Evolutionary conservation across 2,888 invertebrate genomes (phyloP).

Genomic region (Drosophila kuntzei): DNA sequence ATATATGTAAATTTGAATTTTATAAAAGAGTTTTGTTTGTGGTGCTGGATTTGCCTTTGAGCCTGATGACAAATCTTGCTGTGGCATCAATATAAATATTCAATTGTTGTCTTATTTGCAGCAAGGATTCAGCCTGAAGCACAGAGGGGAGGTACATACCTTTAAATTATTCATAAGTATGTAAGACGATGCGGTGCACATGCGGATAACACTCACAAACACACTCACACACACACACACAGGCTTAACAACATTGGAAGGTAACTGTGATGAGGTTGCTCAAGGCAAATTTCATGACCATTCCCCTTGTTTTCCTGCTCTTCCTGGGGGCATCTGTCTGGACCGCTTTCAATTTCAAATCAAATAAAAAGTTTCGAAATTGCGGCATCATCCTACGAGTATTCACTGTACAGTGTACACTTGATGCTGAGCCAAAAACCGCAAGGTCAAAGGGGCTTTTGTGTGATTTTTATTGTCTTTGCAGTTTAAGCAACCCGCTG

Average conservation of each 20-base stretch:
- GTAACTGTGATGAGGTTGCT: constrained; percentile 38
- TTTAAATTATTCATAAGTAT: constrained; percentile 73
- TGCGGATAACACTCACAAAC: constrained; percentile 33
- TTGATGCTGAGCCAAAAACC: constrained; percentile 18
- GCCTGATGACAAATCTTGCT: constrained; percentile 27
- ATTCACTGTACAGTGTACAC: constrained; percentile 7
- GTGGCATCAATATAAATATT: constrained; percentile 49
- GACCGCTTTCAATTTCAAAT: constrained; percentile 70
- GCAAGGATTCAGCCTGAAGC: background rate
- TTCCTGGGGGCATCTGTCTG: constrained; percentile 50
- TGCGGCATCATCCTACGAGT: constrained; percentile 46
- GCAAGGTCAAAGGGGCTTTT: constrained; percentile 68
- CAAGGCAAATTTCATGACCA: constrained; percentile 60
- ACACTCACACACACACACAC: constrained; percentile 9
- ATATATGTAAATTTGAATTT: constrained; percentile 8
- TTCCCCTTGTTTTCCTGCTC: constrained; percentile 49
- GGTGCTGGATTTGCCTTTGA: constrained; percentile 23
- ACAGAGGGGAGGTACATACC: constrained; percentile 9
- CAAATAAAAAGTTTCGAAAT: constrained; percentile 72
- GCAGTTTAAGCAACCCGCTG: constrained; percentile 51
- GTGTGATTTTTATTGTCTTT: constrained; percentile 46
- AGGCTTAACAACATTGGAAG: constrained; percentile 36
- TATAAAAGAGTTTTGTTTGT: constrained; percentile 18
- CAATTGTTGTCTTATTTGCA: constrained; percentile 50
- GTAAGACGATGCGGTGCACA: constrained; percentile 61